These are phyloP conservation scores for Amblyjoppa fuscipennis DNA, from an alignment of 2,888 invertebrate species.

Conservation along the genomic window DNA sequence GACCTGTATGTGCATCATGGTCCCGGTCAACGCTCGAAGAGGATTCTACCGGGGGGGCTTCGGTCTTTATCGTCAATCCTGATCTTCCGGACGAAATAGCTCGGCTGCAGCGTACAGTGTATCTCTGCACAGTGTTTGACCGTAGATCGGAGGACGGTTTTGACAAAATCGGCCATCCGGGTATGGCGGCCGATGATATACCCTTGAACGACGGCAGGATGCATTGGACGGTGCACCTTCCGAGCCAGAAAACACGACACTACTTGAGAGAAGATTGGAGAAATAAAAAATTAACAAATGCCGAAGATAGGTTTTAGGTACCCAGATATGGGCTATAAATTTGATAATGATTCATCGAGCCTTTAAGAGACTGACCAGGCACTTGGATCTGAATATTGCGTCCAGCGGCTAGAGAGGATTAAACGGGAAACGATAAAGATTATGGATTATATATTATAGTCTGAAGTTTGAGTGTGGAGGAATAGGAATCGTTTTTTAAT, in stretches of 20 bases:
- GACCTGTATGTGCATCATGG: conserved; percentile 1
- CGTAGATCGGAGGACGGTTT: conserved; percentile 1
- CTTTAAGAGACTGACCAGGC: not conserved
- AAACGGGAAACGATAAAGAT: not conserved
- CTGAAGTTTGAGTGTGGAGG: too few species aligned
- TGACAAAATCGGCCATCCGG: not conserved
- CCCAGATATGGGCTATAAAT: not conserved
- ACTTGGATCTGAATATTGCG: not conserved
- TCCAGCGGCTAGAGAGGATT: not conserved
- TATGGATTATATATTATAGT: not conserved
- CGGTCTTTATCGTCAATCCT: conserved; percentile 13
- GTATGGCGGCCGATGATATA: not conserved
- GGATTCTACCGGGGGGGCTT: not conserved
- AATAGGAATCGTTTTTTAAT: not conserved
- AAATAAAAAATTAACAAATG: not conserved
- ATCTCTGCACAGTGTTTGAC: not conserved
- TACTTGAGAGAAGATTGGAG: not conserved
- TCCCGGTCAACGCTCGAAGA: not conserved
- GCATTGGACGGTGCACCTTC: not conserved
- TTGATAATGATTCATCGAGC: not conserved
- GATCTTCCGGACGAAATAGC: conserved; percentile 11
- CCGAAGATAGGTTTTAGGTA: not conserved
- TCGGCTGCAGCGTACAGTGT: not conserved
- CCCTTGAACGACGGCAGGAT: not conserved
- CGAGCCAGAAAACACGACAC: not conserved